A percentile compares a stretch with the other conserved stretches of the same genome.
phyloP scores from a whole-genome alignment of 2,113 vertebrate genomes.

The Boulengeromyrus knoepffleri region DNA sequence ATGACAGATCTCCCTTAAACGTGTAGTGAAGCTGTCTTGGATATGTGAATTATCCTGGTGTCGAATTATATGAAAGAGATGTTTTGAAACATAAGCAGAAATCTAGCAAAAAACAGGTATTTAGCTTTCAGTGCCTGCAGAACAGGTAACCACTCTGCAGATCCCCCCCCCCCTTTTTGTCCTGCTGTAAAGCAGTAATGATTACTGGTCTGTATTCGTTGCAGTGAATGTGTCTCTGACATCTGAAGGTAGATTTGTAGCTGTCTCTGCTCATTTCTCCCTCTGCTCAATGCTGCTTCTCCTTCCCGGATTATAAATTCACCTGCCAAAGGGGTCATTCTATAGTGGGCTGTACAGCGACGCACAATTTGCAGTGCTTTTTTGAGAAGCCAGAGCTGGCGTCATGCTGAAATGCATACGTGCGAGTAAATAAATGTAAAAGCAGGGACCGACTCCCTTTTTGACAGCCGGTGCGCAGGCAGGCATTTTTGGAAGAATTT shows the following conservation, averaged over 20 bases:
- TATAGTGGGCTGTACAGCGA: constrained; percentile 25
- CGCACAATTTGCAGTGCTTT: constrained; percentile 24
- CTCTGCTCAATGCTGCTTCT: neutral
- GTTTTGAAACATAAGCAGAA: neutral
- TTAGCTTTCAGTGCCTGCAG: neutral
- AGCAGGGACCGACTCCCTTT: neutral
- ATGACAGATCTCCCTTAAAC: neutral
- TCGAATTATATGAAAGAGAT: neutral
- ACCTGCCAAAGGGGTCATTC: constrained; percentile 26
- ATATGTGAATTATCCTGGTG: neutral
- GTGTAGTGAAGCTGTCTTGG: neutral
- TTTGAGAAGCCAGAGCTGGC: constrained; percentile 21
- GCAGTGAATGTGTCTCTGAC: neutral
- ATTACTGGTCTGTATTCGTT: constrained; percentile 20
- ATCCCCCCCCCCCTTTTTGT: neutral
- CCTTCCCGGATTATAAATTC: constrained; percentile 25
- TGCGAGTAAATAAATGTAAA: constrained; percentile 2
- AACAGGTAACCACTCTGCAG: neutral
- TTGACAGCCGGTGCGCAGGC: neutral
- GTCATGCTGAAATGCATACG: constrained; percentile 20
- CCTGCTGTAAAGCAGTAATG: constrained; percentile 11
- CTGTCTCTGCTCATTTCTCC: constrained; percentile 16
- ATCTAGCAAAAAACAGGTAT: neutral
- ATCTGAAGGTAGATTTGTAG: constrained; percentile 31
- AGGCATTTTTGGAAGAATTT: neutral